Evolutionary conservation across 2,888 invertebrate species (phyloP).

Genomic region (Unio pictorum): DNA sequence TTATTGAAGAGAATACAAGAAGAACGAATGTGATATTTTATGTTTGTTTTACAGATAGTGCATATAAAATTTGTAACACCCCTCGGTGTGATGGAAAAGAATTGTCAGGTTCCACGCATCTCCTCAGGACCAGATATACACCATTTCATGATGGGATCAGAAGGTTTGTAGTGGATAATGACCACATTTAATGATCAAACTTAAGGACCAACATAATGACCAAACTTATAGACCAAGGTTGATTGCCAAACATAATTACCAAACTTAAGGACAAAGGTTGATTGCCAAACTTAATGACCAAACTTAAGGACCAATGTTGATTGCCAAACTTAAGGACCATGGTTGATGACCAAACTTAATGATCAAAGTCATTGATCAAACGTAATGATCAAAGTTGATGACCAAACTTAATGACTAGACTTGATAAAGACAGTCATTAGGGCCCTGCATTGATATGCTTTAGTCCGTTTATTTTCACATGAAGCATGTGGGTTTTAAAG

Average conservation of each 20-base stretch:
- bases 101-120: constrained; percentile 84
- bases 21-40: background rate
- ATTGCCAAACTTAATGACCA: no score
- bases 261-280: background rate
- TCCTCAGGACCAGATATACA: constrained; percentile 98
- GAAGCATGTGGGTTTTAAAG: no score
- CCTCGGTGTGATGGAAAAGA: constrained; percentile 87
- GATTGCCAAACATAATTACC: background rate
- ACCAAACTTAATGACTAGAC: no score
- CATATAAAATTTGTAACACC: constrained; percentile 91
- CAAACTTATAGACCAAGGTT: background rate
- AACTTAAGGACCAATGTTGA: background rate
- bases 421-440: no score
- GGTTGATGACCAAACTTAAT: background rate
- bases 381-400: no score
- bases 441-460: no score
- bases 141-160: constrained; percentile 90
- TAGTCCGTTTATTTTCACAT: background rate
- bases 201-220: background rate
- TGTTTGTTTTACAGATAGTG: constrained; percentile 76
- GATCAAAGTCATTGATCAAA: no score
- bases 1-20: background rate
- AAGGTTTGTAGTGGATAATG: constrained; percentile 75
- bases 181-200: no score
- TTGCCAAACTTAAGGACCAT: background rate